Percentiles rank a stretch among this genome's conserved stretches.
These are phyloP conservation scores for Ceratotherium simum DNA, from an alignment of 2,113 vertebrate genomes.

Conservation along the genomic window DNA sequence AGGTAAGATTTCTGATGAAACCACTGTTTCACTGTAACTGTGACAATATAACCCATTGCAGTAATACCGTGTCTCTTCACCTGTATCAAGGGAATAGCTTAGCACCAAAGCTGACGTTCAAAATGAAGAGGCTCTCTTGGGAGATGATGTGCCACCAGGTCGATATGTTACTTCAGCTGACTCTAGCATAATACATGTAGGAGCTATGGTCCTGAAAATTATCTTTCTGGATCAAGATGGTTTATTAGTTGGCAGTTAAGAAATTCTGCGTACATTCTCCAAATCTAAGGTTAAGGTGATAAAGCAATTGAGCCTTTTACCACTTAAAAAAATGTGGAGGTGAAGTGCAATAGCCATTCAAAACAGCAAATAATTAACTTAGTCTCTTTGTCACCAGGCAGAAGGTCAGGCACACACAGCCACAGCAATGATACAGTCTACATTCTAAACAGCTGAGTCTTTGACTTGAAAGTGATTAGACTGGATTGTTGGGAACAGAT, in stretches of 20 bases:
- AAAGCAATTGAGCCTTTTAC: slow-evolving; percentile 79
- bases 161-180: slow-evolving; percentile 55
- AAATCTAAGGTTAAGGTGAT: slow-evolving; percentile 83
- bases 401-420: slow-evolving; percentile 85
- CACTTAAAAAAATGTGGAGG: slow-evolving; percentile 80
- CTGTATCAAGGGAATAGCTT: slow-evolving; percentile 48
- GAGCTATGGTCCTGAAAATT: slow-evolving; percentile 63
- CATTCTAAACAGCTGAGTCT: slow-evolving; percentile 84
- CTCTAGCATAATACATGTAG: slow-evolving; percentile 40
- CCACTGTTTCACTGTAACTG: background rate
- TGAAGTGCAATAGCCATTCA: slow-evolving; percentile 81
- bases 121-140: background rate
- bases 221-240: slow-evolving; percentile 62
- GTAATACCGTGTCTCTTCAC: background rate
- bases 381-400: slow-evolving; percentile 87
- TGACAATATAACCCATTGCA: background rate
- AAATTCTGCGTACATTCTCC: slow-evolving; percentile 65
- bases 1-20: slow-evolving; percentile 1
- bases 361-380: slow-evolving; percentile 89
- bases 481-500: slow-evolving; percentile 85
- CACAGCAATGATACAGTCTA: slow-evolving; percentile 74
- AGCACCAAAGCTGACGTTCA: background rate
- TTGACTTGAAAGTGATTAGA: slow-evolving; percentile 84
- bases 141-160: slow-evolving; percentile 37
- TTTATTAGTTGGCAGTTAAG: slow-evolving; percentile 67